Percentiles rank a stretch among this genome's conserved stretches.
phyloP scores from a whole-genome alignment of 2,888 invertebrate genomes.

The Rhorus exstirpatorius region DNA sequence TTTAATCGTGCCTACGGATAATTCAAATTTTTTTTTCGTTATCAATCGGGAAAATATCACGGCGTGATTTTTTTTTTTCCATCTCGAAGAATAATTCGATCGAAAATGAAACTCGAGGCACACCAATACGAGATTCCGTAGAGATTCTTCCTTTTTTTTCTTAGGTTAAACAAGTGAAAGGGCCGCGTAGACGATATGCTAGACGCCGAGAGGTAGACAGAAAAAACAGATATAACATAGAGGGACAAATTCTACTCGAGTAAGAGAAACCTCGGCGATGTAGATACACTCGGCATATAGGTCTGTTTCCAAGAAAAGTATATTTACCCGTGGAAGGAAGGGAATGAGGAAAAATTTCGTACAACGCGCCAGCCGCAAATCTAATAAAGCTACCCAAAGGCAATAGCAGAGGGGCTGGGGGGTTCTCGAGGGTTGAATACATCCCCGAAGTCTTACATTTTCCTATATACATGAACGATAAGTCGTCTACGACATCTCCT shows the following conservation, averaged over 20 bases:
- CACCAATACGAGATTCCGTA: neutral
- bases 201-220: neutral
- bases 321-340: conserved; percentile 80
- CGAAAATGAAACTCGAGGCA: neutral
- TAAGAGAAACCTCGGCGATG: conserved; percentile 17
- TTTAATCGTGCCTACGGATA: too few relatives aligned
- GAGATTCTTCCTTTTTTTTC: neutral
- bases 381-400: conserved; percentile 74
- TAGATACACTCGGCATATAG: conserved; percentile 61
- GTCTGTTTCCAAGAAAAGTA: conserved; percentile 79
- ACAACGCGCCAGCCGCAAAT: conserved; percentile 74
- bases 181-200: neutral
- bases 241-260: neutral
- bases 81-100: conserved; percentile 1
- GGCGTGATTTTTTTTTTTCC: neutral
- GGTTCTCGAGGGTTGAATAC: conserved; percentile 46
- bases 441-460: conserved; percentile 15
- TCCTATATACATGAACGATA: neutral
- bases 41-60: neutral
- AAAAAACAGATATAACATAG: neutral
- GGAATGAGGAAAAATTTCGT: conserved; percentile 46
- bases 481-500: conserved; percentile 48
- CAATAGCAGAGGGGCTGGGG: conserved; percentile 31
- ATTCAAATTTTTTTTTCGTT: too few relatives aligned
- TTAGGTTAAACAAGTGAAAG: neutral